Conservation (phyloP, 2,888 invertebrate genomes). For the Mythimna ferrago region DNA sequence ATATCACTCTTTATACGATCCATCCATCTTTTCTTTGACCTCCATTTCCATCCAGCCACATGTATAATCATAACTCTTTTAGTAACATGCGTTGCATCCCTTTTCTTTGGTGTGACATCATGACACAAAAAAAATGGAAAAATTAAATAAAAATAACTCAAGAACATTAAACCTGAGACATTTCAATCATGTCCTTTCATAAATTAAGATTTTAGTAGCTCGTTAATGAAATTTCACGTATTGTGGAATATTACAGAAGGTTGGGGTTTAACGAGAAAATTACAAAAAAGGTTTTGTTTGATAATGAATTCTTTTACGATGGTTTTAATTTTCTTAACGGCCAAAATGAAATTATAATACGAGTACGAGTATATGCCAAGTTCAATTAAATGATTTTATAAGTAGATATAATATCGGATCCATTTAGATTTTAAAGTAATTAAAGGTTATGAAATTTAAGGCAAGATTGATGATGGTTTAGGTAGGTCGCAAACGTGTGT, state of each 20-base stretch:
- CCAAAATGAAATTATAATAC: neutral
- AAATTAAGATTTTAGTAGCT: conserved; percentile 18
- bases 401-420: neutral
- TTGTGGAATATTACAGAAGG: conserved; percentile 15
- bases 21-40: too few relatives aligned
- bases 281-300: conserved; percentile 28
- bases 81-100: too few relatives aligned
- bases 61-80: too few relatives aligned
- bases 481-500: too few relatives aligned
- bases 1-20: too few relatives aligned
- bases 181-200: neutral
- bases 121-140: too few relatives aligned
- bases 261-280: conserved; percentile 11
- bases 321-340: conserved; percentile 37
- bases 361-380: too few relatives aligned
- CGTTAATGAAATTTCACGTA: conserved; percentile 36
- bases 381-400: conserved; percentile 2
- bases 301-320: conserved; percentile 29
- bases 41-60: too few relatives aligned
- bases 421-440: too few relatives aligned
- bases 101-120: too few relatives aligned
- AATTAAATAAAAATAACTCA: neutral
- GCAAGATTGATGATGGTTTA: neutral
- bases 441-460: too few relatives aligned
- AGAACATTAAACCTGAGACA: neutral